Percentiles rank a stretch among this genome's conserved stretches.
Evolutionary conservation across 30 jellyfish, hydroid and myxozoan genomes (phyloP).

Genomic region (Turritopsis dohrnii): DNA sequence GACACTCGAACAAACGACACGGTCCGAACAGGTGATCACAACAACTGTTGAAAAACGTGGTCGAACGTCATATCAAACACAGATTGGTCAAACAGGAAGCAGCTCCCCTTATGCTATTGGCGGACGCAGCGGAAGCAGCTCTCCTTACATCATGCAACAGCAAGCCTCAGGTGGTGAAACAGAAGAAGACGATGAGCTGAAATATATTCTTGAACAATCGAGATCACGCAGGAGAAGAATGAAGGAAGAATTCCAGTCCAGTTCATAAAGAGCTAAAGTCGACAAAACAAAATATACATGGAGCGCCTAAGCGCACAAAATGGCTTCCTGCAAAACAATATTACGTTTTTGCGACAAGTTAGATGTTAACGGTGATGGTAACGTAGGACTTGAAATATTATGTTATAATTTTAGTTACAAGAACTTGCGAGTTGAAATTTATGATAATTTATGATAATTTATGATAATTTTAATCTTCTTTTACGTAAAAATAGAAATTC

Average conservation of each 20-base stretch:
- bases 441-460: no score
- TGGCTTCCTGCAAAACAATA: background rate
- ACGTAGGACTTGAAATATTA: background rate
- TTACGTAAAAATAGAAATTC: background rate
- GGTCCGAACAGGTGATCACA: slow-evolving; percentile 2
- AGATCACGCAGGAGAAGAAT: slow-evolving; percentile 57
- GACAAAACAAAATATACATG: background rate
- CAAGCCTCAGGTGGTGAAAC: slow-evolving; percentile 18
- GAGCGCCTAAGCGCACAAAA: background rate
- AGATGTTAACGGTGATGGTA: background rate
- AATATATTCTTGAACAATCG: slow-evolving; percentile 66
- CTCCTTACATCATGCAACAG: background rate
- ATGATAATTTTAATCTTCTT: background rate
- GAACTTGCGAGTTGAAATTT: background rate
- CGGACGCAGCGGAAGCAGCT: background rate
- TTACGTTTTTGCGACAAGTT: background rate
- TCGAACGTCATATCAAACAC: background rate
- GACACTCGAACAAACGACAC: background rate
- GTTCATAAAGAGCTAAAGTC: slow-evolving; percentile 24
- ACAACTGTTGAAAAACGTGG: slow-evolving; percentile 25
- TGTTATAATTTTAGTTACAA: background rate
- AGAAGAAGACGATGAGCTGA: slow-evolving; percentile 77
- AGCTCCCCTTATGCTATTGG: background rate
- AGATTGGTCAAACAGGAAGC: background rate
- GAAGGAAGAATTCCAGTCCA: slow-evolving; percentile 76